Base-by-base conservation (phyloP, 2,888 invertebrate species). In the Parasteatoda lunata region DNA sequence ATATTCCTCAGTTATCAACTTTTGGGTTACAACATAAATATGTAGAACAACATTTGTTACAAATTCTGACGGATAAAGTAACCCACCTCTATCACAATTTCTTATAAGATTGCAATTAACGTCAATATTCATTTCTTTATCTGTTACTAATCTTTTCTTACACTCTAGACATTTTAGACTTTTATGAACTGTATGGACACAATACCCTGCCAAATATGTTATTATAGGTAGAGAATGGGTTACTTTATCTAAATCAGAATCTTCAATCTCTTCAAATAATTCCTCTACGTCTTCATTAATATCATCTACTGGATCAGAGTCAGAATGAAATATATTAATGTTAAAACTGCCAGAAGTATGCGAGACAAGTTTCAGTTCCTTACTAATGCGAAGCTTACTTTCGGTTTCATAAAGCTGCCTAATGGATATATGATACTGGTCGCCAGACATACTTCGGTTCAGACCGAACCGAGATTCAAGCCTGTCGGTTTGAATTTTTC, bases 401-500 rank as follows among this genome's bases (percentile, higher is more conserved):
- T 4, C 54, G 13, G 54, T 54, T 54, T 54, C 54, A 54, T 54
- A 54, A 54, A 54, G 0, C 54, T 54, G 54, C 54, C 54, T 54
- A 30, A 30, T 30, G 30, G 30, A 30, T 30, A 30, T 54, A 54
- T 54, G 54, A 54, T 54, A 54, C 11, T 54, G 54, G 11, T 54
- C 54, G n/a, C 76, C 76, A 59, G 65, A 76, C 76, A 76, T 54
- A 11, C 54, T 54, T 11, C 11, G 7, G 54, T 54, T 0, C 11
- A 9, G 54, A 54, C 54, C 11, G 54, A 54, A 54, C 15, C 76
- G 15, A 15, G 76, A 64, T 48, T 76, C 65, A 3, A 76, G 49
- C 11, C 11, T 54, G 54, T 54, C 11, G 8, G 54, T 65, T 76
- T 76, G 76, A 48, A 76, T 65, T 65, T 76, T 76, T 3, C 76